Base-by-base conservation (phyloP, 2,888 invertebrate genomes). In the Rotaria socialis region DNA sequence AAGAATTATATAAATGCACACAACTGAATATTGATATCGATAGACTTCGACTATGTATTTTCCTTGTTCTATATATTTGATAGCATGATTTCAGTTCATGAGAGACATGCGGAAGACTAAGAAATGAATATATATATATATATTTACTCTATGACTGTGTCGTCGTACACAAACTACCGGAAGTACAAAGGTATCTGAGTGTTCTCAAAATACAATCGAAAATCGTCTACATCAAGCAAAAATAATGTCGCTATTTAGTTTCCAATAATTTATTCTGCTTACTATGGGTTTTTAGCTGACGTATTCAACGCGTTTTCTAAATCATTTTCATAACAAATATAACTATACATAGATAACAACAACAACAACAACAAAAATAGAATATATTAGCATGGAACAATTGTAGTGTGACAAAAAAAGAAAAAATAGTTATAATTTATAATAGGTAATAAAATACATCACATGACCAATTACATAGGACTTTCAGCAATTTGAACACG, bases 401-500 rank as follows among this genome's bases (percentile, higher is more conserved):
- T 35, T 35, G 35, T 35, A 67, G 35, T 14, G 35, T 35, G 19
- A 5, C n/a, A n/a, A 60, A 27, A 6, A 35, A 67, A 16, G 35
- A 67, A 35, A 67, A 67, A 67, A 35, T 14, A 67, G 35, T 41
- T 41, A 35, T 35, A 35, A 5, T 56, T 0, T 67, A 67, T 35
- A 67, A 19, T 35, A 67, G 35, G 35, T 0, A 35, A 60, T 2
- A 35, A 67, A 19, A 50, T 11, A 67, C 0, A 67, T 6, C 3
- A 55, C 3, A 55, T 55, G 22, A 22, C 19, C 5, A 41, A 67
- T 2, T 67, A 67, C 6, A 27, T 19, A 19, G 67, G 67, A 41
- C 67, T 67, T 67, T 67, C n/a, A 7, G 67, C 67, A 4, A 67
- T 67, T 35, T 67, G 67, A 67, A 67, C 67, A 35, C 67, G 67